Base-by-base conservation (phyloP, 1,140 invertebrate genomes). In the Brachystomella parvula region DNA sequence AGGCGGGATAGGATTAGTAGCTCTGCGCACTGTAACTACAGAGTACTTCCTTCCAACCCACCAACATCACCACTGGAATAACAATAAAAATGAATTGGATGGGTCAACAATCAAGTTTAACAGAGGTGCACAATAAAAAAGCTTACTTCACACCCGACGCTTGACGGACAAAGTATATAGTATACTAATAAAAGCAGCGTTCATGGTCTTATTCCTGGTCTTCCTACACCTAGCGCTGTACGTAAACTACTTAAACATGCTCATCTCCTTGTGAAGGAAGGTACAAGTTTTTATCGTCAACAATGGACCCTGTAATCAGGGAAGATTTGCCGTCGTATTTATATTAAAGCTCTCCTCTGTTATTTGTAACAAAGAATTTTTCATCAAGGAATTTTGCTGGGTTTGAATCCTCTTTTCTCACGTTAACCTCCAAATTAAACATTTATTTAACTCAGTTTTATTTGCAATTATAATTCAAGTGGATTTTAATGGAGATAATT, bases 31-130 rank as follows among this genome's bases (percentile, higher is more conserved):
- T 39, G 19, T 39, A 19, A 19, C 19, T 39, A 9, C 6, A 39
- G 35, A 39, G 6, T 39, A 39, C 6, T 6, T 19, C 35, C 19
- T 6, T 53, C 21, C 49, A 53, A 26, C 9, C 24, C 49, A 6
- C 35, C 19, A 9, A 39, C 19, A 39, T 19, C 19, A 19, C 35
- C 6, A 9, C 6, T 39, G 21, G 49, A 17, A 26, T 26, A 53
- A 53, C 49, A 53, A 53, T 53, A 53, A 53, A 53, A 53, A 53
- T 53, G 24, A 53, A 53, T 53, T 24, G 49, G 49, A 15, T 26
- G 49, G 49, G 6, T 26, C 24, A 6, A 24, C 9, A 53, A 24
- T 26, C 12, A 12, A 19, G 6, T 53, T 12, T 19, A 6, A 6
- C 24, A 12, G 6, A 9, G 35, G 35, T 39, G 35, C 21, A 24